Base-by-base conservation (phyloP, 2,888 invertebrate genomes). In the Gryllus longicercus region DNA sequence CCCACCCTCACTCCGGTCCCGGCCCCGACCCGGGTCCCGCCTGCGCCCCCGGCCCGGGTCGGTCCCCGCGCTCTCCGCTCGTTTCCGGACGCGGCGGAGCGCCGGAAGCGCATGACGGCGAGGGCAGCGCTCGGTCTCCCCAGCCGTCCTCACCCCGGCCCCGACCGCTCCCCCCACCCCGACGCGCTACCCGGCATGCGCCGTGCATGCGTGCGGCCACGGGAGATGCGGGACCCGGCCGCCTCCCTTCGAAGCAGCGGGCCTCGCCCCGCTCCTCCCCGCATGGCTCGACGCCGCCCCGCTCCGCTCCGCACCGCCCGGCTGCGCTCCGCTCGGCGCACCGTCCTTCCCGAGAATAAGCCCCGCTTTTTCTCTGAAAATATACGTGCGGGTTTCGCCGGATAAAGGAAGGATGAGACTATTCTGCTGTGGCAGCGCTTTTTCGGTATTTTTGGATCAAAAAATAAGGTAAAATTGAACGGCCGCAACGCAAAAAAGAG, bases 341-440 rank as follows among this genome's bases (percentile, higher is more conserved):
- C 63, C 63, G n/a, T n/a, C 63, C 63, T 63, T 16, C 63, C 14
- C 63, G 63, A n/a, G n/a, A 63, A 63, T 63, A 63, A 63, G 63
- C 63, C 63, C 63, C 38, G 14, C 63, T 63, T 63, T 63, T 63
- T 63, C 63, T 63, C 63, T 63, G 63, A n/a, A 63, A 63, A 63
- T 63, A 63, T 63, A 63, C 63, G 63, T 63, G 63, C n/a, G 63
- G 63, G 63, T 63, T 63, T 63, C 63, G 14, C 63, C 63, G 63
- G 63, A 63, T 63, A 63, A 63, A 63, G 63, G 63, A 63, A 63
- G 63, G 63, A 63, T 63, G 63, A 63, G 63, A 63, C 63, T n/a
- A 63, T 63, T 63, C 63, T 63, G 63, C n/a, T 63, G 63, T 18
- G 63, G 16, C 63, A 63, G 63, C 63, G n/a, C 63, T 63, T 63